phyloP scores from a whole-genome alignment of 2,888 invertebrate species.

The Conops quadrifasciatus region DNA sequence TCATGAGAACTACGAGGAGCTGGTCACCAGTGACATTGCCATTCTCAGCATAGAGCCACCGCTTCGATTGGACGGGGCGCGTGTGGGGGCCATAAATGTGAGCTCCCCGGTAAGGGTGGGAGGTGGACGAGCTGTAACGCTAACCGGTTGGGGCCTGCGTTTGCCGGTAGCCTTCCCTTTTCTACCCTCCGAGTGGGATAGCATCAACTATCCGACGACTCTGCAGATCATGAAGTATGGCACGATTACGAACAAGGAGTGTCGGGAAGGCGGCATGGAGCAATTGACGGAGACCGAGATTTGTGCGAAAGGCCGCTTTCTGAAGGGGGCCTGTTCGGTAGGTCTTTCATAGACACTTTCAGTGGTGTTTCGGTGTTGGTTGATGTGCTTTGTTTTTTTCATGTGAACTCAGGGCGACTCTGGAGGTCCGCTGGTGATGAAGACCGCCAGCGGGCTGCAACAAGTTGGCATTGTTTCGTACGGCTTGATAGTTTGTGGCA shows the following conservation, averaged over 20 bases:
- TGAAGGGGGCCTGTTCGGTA: constrained; percentile 59
- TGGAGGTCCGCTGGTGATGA: constrained; percentile 60
- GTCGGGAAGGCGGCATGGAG: constrained; percentile 51
- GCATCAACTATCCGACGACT: constrained; percentile 53
- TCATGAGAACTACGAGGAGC: constrained; percentile 58
- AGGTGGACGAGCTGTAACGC: constrained; percentile 52
- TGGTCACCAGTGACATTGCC: constrained; percentile 60
- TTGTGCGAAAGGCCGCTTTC: constrained; percentile 54
- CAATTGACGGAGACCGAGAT: constrained; percentile 59
- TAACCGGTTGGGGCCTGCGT: constrained; percentile 63
- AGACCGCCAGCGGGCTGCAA: constrained; percentile 43
- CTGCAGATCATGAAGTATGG: constrained; percentile 56
- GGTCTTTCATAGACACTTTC: too few species aligned
- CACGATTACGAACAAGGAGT: constrained; percentile 58
- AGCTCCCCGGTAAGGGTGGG: constrained; percentile 45
- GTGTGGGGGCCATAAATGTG: constrained; percentile 63
- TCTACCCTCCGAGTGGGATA: constrained; percentile 45
- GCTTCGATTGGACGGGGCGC: constrained; percentile 51
- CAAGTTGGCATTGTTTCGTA: constrained; percentile 62
- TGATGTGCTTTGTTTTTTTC: constrained; percentile 1
- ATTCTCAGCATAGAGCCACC: constrained; percentile 53
- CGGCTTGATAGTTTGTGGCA: constrained; percentile 56
- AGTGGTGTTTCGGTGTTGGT: background rate
- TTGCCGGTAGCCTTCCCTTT: constrained; percentile 54
- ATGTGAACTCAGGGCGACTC: constrained; percentile 60